Evolutionary conservation across 2,888 invertebrate genomes (phyloP).

Genomic region (Pasiphila rectangulata): DNA sequence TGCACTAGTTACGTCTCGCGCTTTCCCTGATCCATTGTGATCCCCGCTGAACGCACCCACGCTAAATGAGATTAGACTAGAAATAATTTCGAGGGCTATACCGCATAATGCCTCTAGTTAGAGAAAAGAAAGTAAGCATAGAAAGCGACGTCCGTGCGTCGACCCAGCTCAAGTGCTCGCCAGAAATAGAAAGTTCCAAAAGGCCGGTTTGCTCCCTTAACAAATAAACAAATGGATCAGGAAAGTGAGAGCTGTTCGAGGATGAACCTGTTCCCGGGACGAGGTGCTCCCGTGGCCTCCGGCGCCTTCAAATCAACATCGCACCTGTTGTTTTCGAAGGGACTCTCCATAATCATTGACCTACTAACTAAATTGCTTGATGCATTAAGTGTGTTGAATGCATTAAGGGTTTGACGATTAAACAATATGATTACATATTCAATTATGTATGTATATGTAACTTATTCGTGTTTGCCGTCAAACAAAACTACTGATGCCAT

Average conservation of each 20-base stretch:
- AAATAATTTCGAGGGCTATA: conserved; percentile 51
- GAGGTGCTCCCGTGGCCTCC: conserved; percentile 31
- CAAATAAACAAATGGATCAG: conserved; percentile 75
- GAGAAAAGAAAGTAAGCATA: conserved; percentile 78
- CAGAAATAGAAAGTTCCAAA: conserved; percentile 80
- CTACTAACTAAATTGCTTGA: conserved; percentile 62
- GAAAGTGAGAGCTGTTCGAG: conserved; percentile 75
- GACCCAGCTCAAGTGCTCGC: conserved; percentile 69
- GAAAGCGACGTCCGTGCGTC: conserved; percentile 74
- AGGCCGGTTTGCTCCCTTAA: conserved; percentile 66
- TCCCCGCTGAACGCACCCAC: conserved; percentile 43
- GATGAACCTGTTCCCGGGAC: conserved; percentile 64
- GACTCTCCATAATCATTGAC: conserved; percentile 54
- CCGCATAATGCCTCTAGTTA: conserved; percentile 45
- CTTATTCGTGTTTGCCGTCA: conserved; percentile 14
- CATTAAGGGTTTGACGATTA: conserved; percentile 28
- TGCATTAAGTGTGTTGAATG: conserved; percentile 52
- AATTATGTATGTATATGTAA: conserved; percentile 10
- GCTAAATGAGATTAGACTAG: conserved; percentile 53
- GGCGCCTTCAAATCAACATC: conserved; percentile 32
- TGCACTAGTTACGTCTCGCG: conserved; percentile 66
- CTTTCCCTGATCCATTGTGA: conserved; percentile 70
- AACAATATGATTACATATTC: conserved; percentile 17
- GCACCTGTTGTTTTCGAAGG: conserved; percentile 46
- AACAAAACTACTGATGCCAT: conserved; percentile 22